Evolutionary conservation across 64 coral and sea anemone species (phyloP).

Genomic region (Trachythela sp.): DNA sequence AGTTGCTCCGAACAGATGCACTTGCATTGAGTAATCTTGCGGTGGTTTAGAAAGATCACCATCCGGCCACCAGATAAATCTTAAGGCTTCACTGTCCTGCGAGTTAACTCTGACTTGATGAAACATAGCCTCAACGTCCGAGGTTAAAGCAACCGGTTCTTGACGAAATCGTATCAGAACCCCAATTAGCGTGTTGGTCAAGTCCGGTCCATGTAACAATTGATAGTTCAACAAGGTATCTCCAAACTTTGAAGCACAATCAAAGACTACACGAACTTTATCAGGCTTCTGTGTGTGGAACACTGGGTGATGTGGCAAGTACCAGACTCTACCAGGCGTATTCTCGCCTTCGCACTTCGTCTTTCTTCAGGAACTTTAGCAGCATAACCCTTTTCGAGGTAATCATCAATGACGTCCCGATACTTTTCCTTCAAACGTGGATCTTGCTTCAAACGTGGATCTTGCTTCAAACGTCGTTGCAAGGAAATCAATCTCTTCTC

Average conservation of each 20-base stretch:
- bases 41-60: background rate
- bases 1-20: constrained; percentile 14
- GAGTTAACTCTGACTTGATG: constrained; percentile 18
- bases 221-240: constrained; percentile 11
- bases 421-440: constrained; percentile 6
- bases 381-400: constrained; percentile 16
- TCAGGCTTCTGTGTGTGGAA: constrained; percentile 2
- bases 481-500: constrained; percentile 16
- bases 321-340: background rate
- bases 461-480: background rate
- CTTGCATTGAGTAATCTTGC: constrained; percentile 25
- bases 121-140: constrained; percentile 13
- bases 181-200: background rate
- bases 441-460: background rate
- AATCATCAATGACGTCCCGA: background rate
- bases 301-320: constrained; percentile 9
- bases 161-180: constrained; percentile 4
- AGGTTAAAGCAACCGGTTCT: background rate
- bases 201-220: constrained; percentile 1
- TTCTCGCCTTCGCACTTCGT: background rate
- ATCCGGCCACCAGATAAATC: constrained; percentile 22
- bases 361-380: background rate
- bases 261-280: constrained; percentile 15
- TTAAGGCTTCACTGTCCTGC: background rate
- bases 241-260: background rate